phyloP scores from a whole-genome alignment of 2,113 vertebrate genomes.

The Emberiza fucata region DNA sequence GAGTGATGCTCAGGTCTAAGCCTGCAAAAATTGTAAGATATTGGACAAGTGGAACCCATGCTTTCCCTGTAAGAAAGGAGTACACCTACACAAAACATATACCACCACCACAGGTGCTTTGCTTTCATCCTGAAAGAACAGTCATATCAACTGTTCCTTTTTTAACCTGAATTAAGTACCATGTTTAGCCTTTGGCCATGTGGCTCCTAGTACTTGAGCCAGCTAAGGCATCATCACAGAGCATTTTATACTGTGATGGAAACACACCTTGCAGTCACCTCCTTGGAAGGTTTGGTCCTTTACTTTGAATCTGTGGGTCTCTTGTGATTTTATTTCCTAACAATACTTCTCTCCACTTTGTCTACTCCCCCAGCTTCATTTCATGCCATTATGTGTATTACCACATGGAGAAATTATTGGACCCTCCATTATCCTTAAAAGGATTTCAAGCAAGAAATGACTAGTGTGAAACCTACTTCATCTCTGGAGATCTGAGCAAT shows the following conservation, averaged over 20 bases:
- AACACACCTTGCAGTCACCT: neutral
- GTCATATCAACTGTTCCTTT: neutral
- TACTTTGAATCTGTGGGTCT: neutral
- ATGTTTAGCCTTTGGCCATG: neutral
- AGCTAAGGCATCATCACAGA: neutral
- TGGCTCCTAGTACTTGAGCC: neutral
- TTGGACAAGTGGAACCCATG: neutral
- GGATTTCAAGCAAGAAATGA: neutral
- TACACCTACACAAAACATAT: neutral
- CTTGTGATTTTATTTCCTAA: neutral
- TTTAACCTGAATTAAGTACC: neutral
- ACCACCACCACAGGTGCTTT: neutral
- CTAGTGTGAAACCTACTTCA: neutral
- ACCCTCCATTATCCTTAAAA: neutral
- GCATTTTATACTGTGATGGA: neutral
- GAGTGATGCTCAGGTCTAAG: neutral
- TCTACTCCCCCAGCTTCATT: neutral
- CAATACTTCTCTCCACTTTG: neutral
- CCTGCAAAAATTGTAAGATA: neutral
- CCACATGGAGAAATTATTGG: neutral
- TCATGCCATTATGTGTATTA: neutral
- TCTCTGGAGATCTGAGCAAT: slow-evolving; percentile 20
- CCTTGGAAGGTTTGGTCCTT: neutral
- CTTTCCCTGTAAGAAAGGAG: neutral
- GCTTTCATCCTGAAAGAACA: neutral